Evolutionary conservation across 2,113 vertebrate genomes (phyloP).

Genomic region (Osmerus eperlanus): DNA sequence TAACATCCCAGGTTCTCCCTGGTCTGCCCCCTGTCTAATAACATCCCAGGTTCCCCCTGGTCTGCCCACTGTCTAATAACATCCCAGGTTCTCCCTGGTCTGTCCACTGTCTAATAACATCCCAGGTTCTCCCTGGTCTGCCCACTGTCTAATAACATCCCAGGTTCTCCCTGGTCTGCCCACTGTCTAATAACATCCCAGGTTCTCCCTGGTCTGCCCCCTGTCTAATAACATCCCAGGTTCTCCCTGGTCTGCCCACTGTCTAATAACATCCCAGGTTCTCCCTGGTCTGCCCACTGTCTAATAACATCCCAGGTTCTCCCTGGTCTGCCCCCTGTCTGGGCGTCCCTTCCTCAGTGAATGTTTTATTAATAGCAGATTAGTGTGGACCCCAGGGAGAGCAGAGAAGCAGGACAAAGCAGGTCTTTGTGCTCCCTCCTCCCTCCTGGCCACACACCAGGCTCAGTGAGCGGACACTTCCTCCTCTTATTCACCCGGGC

Average conservation of each 20-base stretch:
- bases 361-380: slow-evolving; percentile 76
- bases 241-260: slow-evolving; percentile 26
- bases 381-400: slow-evolving; percentile 67
- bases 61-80: no score
- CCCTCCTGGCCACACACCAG: slow-evolving; percentile 77
- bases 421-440: slow-evolving; percentile 71
- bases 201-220: slow-evolving; percentile 24
- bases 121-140: no score
- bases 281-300: not conserved
- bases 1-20: no score
- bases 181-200: slow-evolving; percentile 12
- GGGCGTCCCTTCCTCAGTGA: not conserved
- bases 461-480: slow-evolving; percentile 76
- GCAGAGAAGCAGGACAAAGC: slow-evolving; percentile 67
- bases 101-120: no score
- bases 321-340: slow-evolving; percentile 1
- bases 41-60: no score
- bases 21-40: no score
- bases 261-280: no score
- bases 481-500: slow-evolving; percentile 59
- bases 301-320: slow-evolving; percentile 36
- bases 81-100: no score
- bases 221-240: slow-evolving; percentile 20
- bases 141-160: no score
- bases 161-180: slow-evolving; percentile 18